A percentile compares a stretch with the other conserved stretches of the same genome.
Conservation (phyloP, 2,888 invertebrate species). For the Dysmachus trigonus region DNA sequence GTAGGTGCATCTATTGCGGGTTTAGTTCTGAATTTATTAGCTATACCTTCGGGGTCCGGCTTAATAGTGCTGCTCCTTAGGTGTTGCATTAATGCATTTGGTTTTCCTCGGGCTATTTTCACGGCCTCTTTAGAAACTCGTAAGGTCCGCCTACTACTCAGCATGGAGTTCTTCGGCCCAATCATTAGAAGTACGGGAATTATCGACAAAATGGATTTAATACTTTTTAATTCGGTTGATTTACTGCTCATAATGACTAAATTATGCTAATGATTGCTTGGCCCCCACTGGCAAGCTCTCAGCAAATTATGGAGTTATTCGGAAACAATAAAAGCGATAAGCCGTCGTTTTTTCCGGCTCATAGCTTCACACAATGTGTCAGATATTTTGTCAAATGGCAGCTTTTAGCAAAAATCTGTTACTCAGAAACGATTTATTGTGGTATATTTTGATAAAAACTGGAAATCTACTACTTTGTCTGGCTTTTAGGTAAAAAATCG, state of each 20-base stretch:
- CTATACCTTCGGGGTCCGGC: background rate
- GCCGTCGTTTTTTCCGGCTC: background rate
- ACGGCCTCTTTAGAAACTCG: background rate
- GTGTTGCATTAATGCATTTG: background rate
- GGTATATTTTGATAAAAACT: background rate
- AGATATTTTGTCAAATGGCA: background rate
- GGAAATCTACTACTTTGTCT: background rate
- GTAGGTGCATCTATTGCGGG: slow-evolving; percentile 21
- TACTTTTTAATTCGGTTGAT: background rate
- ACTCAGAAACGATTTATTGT: background rate
- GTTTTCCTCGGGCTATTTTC: background rate
- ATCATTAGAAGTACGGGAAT: background rate
- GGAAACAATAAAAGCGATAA: background rate
- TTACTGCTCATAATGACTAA: background rate
- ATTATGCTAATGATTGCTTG: background rate
- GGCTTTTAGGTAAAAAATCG: background rate
- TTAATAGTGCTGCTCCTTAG: background rate
- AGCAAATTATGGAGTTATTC: background rate
- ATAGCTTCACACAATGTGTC: background rate
- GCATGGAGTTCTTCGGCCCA: background rate
- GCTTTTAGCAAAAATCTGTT: background rate
- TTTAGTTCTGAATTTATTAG: slow-evolving; percentile 10
- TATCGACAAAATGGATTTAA: background rate
- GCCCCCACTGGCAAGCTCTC: background rate
- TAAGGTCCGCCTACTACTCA: background rate